Evolutionary conservation across 2,888 invertebrate species (phyloP).

Genomic region (Amphipyra berbera): DNA sequence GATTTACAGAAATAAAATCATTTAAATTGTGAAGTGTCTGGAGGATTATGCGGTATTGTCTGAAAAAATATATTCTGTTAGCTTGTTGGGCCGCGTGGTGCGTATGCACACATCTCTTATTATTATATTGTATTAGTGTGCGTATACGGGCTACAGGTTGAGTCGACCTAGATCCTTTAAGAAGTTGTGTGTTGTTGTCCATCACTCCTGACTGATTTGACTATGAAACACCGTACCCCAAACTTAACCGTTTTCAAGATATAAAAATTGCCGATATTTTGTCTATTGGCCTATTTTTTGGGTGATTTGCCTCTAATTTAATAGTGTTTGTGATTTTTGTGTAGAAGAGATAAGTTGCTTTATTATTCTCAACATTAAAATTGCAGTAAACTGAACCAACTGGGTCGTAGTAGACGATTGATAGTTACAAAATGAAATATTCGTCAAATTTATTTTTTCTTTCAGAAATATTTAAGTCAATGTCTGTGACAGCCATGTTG

Average conservation of each 20-base stretch:
- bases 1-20: too few relatives aligned
- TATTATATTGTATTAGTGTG: too few relatives aligned
- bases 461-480: too few relatives aligned
- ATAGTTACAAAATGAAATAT: background rate
- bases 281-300: background rate
- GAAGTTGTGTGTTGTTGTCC: background rate
- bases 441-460: background rate
- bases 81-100: too few relatives aligned
- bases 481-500: too few relatives aligned
- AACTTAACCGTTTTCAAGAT: background rate
- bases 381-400: too few relatives aligned
- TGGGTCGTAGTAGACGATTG: background rate
- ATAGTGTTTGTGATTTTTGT: background rate
- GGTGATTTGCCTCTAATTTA: background rate
- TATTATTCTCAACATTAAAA: too few relatives aligned
- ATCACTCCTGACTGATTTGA: slow-evolving; percentile 3
- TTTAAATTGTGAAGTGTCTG: too few relatives aligned
- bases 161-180: slow-evolving; percentile 8
- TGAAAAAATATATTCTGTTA: too few relatives aligned
- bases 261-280: background rate
- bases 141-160: too few relatives aligned
- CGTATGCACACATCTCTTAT: too few relatives aligned
- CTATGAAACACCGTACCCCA: slow-evolving; percentile 1
- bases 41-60: too few relatives aligned
- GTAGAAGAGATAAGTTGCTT: background rate